phyloP scores from a whole-genome alignment of 1,140 invertebrate species.

The Apis dorsata region DNA sequence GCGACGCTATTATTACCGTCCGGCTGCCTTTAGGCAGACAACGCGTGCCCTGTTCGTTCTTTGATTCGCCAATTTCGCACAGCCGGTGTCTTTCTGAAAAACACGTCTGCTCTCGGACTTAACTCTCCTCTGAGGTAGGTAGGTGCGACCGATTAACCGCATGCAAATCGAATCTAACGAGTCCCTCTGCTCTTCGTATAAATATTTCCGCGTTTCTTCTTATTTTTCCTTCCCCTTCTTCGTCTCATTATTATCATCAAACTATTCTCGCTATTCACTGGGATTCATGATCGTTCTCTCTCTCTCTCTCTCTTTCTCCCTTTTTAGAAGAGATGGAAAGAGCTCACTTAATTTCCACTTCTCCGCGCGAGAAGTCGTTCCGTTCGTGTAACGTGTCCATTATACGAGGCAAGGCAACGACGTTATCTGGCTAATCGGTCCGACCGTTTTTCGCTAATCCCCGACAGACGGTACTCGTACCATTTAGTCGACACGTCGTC shows the following conservation, averaged over 20 bases:
- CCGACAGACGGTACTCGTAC: constrained; percentile 50
- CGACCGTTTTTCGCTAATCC: constrained; percentile 56
- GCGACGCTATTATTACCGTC: constrained; percentile 52
- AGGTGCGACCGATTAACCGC: not conserved
- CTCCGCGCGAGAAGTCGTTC: not conserved
- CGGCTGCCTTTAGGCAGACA: constrained; percentile 4
- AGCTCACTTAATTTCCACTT: constrained; percentile 5
- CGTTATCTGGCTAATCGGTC: constrained; percentile 52
- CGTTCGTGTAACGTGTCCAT: constrained; percentile 41
- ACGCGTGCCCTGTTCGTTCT: constrained; percentile 36
- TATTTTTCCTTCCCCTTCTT: not conserved
- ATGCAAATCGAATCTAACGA: not conserved
- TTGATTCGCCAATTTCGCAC: constrained; percentile 32
- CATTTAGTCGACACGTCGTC: constrained; percentile 50
- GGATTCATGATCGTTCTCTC: too few relatives aligned
- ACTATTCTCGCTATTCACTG: too few relatives aligned
- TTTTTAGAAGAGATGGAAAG: not conserved
- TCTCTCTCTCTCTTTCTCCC: too few relatives aligned
- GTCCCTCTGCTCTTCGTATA: not conserved
- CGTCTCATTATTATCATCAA: too few relatives aligned
- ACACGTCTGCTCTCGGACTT: not conserved
- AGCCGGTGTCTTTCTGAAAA: not conserved
- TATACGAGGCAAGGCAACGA: constrained; percentile 34
- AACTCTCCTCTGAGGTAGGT: not conserved
- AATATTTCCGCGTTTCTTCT: not conserved